phyloP scores from a whole-genome alignment of 2,113 vertebrate species.

The Zingel zingel region DNA sequence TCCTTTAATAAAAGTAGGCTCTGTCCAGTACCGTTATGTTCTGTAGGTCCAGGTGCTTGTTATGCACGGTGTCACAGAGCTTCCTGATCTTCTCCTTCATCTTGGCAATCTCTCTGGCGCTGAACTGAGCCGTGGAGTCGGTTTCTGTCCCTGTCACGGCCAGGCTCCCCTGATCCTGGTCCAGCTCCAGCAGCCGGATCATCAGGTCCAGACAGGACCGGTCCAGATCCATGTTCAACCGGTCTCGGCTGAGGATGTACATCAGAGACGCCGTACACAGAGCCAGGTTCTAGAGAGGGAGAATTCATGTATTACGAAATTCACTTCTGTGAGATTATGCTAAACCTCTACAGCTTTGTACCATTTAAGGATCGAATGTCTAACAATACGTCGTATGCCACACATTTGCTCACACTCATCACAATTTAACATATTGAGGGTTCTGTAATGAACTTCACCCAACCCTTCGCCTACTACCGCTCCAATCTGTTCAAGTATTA shows the following conservation, averaged over 20 bases:
- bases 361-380: background rate
- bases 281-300: slow-evolving; percentile 90
- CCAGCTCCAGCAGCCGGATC: slow-evolving; percentile 96
- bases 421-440: too few relatives aligned
- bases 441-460: too few relatives aligned
- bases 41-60: slow-evolving; percentile 98
- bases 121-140: slow-evolving; percentile 89
- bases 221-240: slow-evolving; percentile 95
- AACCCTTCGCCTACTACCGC: background rate
- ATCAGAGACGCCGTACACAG: slow-evolving; percentile 97
- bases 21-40: slow-evolving; percentile 92
- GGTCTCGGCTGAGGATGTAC: slow-evolving; percentile 97
- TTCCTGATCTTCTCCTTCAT: slow-evolving; percentile 99
- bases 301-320: background rate
- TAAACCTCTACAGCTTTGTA: background rate
- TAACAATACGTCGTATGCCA: too few relatives aligned
- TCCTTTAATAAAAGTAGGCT: background rate
- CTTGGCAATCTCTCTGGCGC: slow-evolving; percentile 96
- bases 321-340: background rate
- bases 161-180: slow-evolving; percentile 88
- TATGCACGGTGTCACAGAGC: slow-evolving; percentile 98
- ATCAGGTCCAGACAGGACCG: slow-evolving; percentile 96
- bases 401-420: too few relatives aligned
- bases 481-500: too few relatives aligned
- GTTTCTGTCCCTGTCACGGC: slow-evolving; percentile 64